Percentiles rank a stretch among this genome's conserved stretches.
Evolutionary conservation across 2,113 vertebrate genomes (phyloP).

Genomic region (Corapipo altera): DNA sequence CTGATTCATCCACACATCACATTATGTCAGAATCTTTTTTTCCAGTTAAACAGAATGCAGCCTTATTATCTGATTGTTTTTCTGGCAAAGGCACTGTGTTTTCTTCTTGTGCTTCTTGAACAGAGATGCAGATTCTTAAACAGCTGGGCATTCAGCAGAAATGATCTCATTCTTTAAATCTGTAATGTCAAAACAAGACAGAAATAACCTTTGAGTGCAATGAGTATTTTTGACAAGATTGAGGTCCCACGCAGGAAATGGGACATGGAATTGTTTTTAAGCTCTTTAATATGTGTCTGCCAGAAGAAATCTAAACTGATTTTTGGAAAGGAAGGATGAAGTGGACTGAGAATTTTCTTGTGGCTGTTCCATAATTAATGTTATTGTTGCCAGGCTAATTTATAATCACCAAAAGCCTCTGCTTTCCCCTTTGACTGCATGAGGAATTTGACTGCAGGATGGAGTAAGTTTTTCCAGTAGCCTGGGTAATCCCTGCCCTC

Average conservation of each 20-base stretch:
- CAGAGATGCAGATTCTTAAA: conserved; percentile 21
- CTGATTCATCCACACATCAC: not conserved
- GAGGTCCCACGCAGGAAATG: not conserved
- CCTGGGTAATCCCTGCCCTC: not conserved
- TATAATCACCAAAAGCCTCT: not conserved
- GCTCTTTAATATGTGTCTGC: not conserved
- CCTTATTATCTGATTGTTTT: not conserved
- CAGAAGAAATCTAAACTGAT: not conserved
- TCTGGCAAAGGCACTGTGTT: conserved; percentile 11
- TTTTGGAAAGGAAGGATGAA: conserved; percentile 1
- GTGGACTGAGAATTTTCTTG: not conserved
- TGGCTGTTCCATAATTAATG: not conserved
- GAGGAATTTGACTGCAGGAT: not conserved
- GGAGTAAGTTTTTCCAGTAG: conserved; percentile 12
- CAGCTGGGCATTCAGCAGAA: conserved; percentile 22
- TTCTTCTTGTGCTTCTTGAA: conserved; percentile 10
- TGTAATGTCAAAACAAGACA: conserved; percentile 37
- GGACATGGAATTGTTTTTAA: not conserved
- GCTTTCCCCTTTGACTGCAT: not conserved
- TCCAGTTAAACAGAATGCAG: not conserved
- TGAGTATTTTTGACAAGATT: not conserved
- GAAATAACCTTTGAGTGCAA: conserved; percentile 24
- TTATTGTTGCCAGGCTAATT: conserved; percentile 13
- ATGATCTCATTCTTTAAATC: conserved; percentile 49
- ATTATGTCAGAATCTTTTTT: not conserved